phyloP scores from a whole-genome alignment of 1,140 invertebrate genomes.

The Papilio xuthus region DNA sequence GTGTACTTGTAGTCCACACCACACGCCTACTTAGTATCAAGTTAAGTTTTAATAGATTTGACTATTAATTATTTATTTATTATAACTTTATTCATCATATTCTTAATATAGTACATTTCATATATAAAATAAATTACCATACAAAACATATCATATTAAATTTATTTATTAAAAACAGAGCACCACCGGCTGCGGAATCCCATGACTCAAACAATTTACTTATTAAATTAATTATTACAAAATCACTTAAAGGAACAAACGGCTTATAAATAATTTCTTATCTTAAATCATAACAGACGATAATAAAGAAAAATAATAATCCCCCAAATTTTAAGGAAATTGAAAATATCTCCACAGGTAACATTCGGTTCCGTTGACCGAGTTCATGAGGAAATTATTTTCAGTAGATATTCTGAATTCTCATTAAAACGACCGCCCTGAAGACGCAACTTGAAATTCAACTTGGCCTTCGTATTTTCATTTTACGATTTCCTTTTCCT shows the following conservation, averaged over 20 bases:
- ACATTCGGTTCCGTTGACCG: not conserved
- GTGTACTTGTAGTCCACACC: no score
- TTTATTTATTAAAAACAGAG: no score
- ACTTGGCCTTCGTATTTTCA: not conserved
- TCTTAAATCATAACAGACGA: not conserved
- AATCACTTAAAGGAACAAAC: no score
- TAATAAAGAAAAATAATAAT: not conserved
- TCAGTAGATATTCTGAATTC: constrained; percentile 1
- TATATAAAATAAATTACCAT: no score
- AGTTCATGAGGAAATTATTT: not conserved
- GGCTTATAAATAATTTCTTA: not conserved
- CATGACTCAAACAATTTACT: no score
- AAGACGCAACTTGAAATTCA: not conserved
- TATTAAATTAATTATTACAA: no score
- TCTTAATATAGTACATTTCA: no score
- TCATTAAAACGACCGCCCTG: not conserved
- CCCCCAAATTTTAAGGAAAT: constrained; percentile 39
- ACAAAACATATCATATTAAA: no score
- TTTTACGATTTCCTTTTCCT: not conserved
- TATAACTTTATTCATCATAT: no score
- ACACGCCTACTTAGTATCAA: no score
- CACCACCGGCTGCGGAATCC: no score
- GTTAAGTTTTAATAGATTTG: no score
- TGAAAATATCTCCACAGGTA: constrained; percentile 20
- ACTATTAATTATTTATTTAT: not conserved